Evolutionary conservation across 92 coral and sea anemone genomes (phyloP).

Genomic region (Phenganax marumi): DNA sequence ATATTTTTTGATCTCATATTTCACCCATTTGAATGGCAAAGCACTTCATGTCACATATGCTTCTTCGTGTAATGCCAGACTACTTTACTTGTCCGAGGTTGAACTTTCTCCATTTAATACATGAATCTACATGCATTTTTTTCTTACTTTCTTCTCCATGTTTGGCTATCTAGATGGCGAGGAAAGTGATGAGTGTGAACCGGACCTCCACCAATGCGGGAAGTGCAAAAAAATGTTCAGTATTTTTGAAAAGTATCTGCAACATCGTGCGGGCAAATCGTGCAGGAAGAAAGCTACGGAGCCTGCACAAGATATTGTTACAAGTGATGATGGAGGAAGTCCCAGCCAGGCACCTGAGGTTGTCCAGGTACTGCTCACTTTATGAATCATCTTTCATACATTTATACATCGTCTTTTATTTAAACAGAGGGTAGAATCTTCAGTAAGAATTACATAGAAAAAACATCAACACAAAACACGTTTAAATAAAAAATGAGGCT

Average conservation of each 20-base stretch:
- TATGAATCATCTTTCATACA: not conserved
- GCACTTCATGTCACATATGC: no score
- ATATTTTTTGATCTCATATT: no score
- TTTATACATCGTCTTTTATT: no score
- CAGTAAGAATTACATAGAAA: no score
- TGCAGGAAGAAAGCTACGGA: constrained; percentile 43
- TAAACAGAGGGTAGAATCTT: no score
- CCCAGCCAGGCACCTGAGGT: constrained; percentile 30
- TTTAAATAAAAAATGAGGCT: no score
- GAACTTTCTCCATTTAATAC: not conserved
- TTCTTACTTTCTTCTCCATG: no score
- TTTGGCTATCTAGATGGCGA: not conserved
- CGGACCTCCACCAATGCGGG: constrained; percentile 94
- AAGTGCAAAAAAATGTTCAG: constrained; percentile 92
- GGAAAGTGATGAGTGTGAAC: constrained; percentile 86
- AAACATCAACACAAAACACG: no score
- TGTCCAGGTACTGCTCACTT: constrained; percentile 19
- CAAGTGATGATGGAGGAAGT: constrained; percentile 32
- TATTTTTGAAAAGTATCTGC: constrained; percentile 76
- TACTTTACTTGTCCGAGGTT: not conserved
- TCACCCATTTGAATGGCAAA: no score
- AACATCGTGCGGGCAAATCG: constrained; percentile 69
- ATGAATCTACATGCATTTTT: not conserved
- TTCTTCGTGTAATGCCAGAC: not conserved
- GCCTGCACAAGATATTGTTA: constrained; percentile 9